Conservation (phyloP, 2,797 vertebrate genomes). For the Spea hammondii region DNA sequence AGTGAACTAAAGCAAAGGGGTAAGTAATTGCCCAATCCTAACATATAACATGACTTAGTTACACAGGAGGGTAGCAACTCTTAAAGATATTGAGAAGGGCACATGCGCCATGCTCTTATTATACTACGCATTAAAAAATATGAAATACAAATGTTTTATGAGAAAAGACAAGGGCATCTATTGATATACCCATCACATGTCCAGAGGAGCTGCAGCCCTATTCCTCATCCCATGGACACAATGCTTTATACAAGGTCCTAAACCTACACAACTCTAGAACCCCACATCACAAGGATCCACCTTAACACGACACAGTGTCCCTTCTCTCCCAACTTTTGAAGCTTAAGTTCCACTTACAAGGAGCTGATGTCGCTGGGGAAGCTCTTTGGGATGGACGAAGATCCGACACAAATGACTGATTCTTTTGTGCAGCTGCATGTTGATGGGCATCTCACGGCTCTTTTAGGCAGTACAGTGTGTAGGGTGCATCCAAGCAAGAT, state of each 20-base stretch:
- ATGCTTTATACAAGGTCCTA: background rate
- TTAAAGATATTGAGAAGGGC: too few species aligned
- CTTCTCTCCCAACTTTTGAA: background rate
- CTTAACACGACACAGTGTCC: background rate
- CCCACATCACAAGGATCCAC: background rate
- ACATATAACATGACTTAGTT: too few species aligned
- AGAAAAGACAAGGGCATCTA: too few species aligned
- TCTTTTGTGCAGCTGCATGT: slow-evolving; percentile 94
- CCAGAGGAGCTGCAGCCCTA: background rate
- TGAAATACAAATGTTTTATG: too few species aligned
- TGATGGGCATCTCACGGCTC: slow-evolving; percentile 76
- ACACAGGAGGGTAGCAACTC: too few species aligned
- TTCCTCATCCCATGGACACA: background rate
- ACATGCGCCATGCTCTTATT: too few species aligned
- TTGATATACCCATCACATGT: background rate
- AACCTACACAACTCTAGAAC: background rate
- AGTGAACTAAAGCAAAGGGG: too few species aligned
- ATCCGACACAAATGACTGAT: slow-evolving; percentile 92
- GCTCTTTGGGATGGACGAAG: slow-evolving; percentile 77
- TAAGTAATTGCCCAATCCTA: too few species aligned
- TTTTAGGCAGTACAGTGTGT: slow-evolving; percentile 69
- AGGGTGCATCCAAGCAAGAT: slow-evolving; percentile 68
- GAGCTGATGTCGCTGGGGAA: slow-evolving; percentile 85
- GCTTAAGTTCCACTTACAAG: slow-evolving; percentile 77
- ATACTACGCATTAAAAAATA: too few species aligned